Percentiles rank a stretch among this genome's conserved stretches.
Conservation (phyloP, 2,797 vertebrate species). For the Coregonus suidteri region DNA sequence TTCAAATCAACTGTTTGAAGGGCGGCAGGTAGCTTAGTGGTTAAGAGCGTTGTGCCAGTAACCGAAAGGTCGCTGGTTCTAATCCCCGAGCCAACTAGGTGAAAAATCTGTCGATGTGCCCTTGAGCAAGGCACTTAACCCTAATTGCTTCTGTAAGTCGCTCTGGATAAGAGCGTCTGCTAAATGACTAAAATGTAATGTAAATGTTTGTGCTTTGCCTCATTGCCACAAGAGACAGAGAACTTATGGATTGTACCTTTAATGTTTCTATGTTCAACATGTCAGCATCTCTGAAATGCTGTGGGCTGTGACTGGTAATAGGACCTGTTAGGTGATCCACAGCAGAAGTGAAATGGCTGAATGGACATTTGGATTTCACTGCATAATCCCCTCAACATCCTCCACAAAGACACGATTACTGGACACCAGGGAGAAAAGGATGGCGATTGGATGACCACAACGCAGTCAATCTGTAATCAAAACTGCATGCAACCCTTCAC, state of each 20-base stretch:
- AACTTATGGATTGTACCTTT: neutral
- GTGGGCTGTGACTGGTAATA: constrained; percentile 37
- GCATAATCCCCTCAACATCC: constrained; percentile 62
- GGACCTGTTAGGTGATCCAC: constrained; percentile 50
- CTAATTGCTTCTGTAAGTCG: too few relatives aligned
- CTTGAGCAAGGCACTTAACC: too few relatives aligned
- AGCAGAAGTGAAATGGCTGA: constrained; percentile 42
- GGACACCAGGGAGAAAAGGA: constrained; percentile 58
- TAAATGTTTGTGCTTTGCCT: neutral
- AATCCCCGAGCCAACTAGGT: too few relatives aligned
- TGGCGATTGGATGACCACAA: constrained; percentile 59
- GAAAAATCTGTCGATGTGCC: too few relatives aligned
- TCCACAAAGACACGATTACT: constrained; percentile 51
- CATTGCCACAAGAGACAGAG: neutral
- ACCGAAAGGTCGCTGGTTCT: too few relatives aligned
- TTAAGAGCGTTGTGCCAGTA: too few relatives aligned
- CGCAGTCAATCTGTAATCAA: constrained; percentile 64
- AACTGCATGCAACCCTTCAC: neutral
- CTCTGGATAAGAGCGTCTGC: too few relatives aligned
- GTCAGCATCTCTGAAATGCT: constrained; percentile 34
- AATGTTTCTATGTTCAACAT: constrained; percentile 12
- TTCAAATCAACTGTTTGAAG: neutral
- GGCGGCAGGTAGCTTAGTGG: too few relatives aligned
- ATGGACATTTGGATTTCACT: constrained; percentile 54
- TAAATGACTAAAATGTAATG: too few relatives aligned